Evolutionary conservation across 1,140 invertebrate species (phyloP), one percentile per base, ranked within the genome.

Genomic region (Diorhabda elongata): DNA sequence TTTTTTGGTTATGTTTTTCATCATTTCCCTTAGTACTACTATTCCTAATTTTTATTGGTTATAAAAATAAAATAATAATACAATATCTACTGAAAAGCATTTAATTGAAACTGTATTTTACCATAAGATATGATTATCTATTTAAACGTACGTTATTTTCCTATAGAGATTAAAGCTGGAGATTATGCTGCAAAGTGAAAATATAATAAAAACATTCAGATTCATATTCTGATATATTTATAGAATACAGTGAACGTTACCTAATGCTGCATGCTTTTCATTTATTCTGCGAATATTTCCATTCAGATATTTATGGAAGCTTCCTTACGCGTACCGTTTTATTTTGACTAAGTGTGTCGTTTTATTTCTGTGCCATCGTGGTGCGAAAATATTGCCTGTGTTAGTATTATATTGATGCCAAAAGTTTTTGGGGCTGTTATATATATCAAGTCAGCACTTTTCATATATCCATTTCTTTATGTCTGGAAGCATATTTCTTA

Each of bases 391-490:
- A 52, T 52, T 52, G n/a, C 47, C 47, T n/a, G 6, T 52, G 47
- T 52, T 52, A 52, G 47, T 52, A 52, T 52, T 52, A 8, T 52
- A 52, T 52, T 52, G 47, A 6, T 8, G 47, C n/a, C 47, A 52
- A 52, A 26, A 52, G 6, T 52, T 6, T 52, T 52, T 52, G n/a
- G 47, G 47, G n/a, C 47, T 6, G 3, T 52, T 52, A 52, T 52
- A 52, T 52, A n/a, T 52, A 52, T 52, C 47, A n/a, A 52, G 6
- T 52, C 47, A 52, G 47, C 47, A 52, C 47, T 52, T 52, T 52
- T 52, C 47, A 52, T 52, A 52, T 52, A 52, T 52, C 47, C 47
- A 52, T 52, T 52, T 52, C 47, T 52, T 52, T 52, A 52, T 52
- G 47, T 52, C 47, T 52, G 47, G 47, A 52, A 52, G n/a, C 47